Percentiles rank a stretch among this genome's conserved stretches.
These are phyloP conservation scores for Caretta caretta DNA, from an alignment of 2,113 vertebrate genomes.

Conservation along the genomic window DNA sequence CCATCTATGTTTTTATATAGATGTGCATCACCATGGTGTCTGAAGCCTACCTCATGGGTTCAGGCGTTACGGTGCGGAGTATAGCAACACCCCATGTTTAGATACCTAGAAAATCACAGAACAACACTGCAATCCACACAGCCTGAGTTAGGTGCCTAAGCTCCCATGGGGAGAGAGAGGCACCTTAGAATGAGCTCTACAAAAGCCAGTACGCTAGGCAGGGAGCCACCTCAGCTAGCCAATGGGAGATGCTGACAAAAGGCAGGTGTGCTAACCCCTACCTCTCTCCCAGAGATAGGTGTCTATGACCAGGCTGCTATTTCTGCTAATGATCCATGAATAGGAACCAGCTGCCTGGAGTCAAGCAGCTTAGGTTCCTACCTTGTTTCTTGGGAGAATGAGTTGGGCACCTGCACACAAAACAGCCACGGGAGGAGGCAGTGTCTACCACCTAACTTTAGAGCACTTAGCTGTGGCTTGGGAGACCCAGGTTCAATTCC, in stretches of 20 bases:
- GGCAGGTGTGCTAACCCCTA: not conserved
- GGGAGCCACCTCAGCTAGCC: not conserved
- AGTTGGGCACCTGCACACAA: not conserved
- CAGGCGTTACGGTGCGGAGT: rapidly evolving
- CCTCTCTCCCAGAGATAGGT: not conserved
- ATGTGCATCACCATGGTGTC: not conserved
- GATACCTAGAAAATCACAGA: not conserved
- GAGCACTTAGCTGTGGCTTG: not conserved
- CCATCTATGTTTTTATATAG: not conserved
- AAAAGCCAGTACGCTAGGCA: not conserved
- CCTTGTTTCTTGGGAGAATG: not conserved
- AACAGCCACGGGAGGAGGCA: not conserved
- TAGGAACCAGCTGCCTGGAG: not conserved
- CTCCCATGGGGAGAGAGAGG: not conserved
- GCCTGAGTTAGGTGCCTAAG: not conserved
- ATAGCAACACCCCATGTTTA: not conserved
- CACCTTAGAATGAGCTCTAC: not conserved
- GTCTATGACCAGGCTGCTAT: not conserved
- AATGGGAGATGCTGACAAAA: too few relatives aligned
- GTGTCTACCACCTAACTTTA: not conserved
- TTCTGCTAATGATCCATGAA: not conserved
- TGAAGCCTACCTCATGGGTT: not conserved
- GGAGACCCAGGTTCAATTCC: not conserved
- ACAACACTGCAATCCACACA: not conserved
- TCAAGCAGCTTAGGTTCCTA: not conserved